These are phyloP conservation scores for Latheticus oryzae DNA, from an alignment of 2,888 invertebrate species.

Conservation along the genomic window DNA sequence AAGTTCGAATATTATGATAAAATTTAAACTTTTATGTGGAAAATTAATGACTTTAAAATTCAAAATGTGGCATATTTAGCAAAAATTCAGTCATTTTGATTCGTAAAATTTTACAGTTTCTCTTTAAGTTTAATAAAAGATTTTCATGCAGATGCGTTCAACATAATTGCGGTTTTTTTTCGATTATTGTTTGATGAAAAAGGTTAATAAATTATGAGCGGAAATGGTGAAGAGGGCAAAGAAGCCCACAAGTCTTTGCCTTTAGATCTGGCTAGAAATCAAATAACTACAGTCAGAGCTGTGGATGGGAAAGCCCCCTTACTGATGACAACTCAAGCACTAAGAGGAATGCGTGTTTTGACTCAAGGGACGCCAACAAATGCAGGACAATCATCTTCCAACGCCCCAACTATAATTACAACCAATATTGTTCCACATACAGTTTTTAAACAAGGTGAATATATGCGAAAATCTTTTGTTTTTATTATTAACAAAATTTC, in stretches of 20 bases:
- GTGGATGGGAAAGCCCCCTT: constrained; percentile 64
- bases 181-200: constrained; percentile 40
- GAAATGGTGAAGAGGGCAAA: constrained; percentile 68
- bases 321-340: constrained; percentile 61
- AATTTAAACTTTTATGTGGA: constrained; percentile 27
- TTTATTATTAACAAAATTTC: constrained; percentile 30
- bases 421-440: constrained; percentile 66
- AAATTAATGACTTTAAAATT: no score
- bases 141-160: constrained; percentile 35
- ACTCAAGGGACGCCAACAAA: constrained; percentile 59
- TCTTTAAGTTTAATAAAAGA: neutral
- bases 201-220: constrained; percentile 57
- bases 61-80: no score
- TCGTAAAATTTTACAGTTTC: neutral
- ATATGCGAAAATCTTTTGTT: constrained; percentile 11
- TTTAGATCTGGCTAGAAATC: constrained; percentile 67
- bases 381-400: constrained; percentile 55
- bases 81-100: constrained; percentile 1
- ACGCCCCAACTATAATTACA: constrained; percentile 62
- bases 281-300: constrained; percentile 67
- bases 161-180: constrained; percentile 16
- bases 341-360: constrained; percentile 62
- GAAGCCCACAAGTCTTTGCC: constrained; percentile 70
- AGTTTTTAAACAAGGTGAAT: constrained; percentile 68
- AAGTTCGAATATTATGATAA: constrained; percentile 20